phyloP scores from a whole-genome alignment of 2,113 vertebrate species.

The Serinus canaria region DNA sequence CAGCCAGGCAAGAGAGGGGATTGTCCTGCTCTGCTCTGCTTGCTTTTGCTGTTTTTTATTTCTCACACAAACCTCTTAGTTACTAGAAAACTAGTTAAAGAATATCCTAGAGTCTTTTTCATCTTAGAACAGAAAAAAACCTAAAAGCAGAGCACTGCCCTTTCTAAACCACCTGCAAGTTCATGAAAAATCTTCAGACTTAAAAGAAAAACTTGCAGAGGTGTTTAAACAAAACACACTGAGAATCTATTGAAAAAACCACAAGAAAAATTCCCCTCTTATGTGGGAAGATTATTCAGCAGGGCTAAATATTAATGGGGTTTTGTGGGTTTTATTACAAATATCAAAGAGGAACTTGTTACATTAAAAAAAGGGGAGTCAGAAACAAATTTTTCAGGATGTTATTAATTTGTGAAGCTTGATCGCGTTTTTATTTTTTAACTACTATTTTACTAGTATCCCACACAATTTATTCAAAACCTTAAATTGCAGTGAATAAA shows the following conservation, averaged over 20 bases:
- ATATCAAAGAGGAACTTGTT: slow-evolving; percentile 43
- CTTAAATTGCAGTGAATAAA: background rate
- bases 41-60: slow-evolving; percentile 60
- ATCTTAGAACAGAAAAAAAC: slow-evolving; percentile 58
- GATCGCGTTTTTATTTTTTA: background rate
- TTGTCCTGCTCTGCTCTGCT: background rate
- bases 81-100: slow-evolving; percentile 20
- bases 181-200: slow-evolving; percentile 45
- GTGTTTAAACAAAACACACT: slow-evolving; percentile 43
- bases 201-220: slow-evolving; percentile 43
- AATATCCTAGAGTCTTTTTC: slow-evolving; percentile 56
- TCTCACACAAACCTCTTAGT: slow-evolving; percentile 23
- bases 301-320: slow-evolving; percentile 14
- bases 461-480: background rate
- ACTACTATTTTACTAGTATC: background rate
- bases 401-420: slow-evolving; percentile 5
- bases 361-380: background rate
- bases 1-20: fast-evolving
- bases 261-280: slow-evolving; percentile 54
- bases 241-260: slow-evolving; percentile 45
- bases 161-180: slow-evolving; percentile 63
- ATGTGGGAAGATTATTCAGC: slow-evolving; percentile 64
- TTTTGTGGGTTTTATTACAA: slow-evolving; percentile 37
- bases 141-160: slow-evolving; percentile 50
- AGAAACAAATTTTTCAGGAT: slow-evolving; percentile 35